Evolutionary conservation across 1,140 invertebrate species (phyloP).

Genomic region (Drosophila busckii): DNA sequence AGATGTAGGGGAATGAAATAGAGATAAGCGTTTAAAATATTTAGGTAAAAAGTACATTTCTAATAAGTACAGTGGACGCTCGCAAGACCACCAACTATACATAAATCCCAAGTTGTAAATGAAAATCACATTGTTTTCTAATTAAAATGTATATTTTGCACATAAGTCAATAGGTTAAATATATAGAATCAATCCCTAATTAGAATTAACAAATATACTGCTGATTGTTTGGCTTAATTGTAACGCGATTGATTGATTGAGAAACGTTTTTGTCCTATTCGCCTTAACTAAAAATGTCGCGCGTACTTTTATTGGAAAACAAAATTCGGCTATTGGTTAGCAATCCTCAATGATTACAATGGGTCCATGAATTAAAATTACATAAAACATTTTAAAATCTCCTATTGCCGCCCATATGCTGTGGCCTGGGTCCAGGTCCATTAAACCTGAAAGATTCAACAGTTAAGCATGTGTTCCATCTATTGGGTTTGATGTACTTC

Average conservation of each 20-base stretch:
- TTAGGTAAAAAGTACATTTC: too few species aligned
- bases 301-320: conserved; percentile 48
- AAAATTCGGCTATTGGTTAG: conserved; percentile 57
- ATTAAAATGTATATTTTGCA: conserved; percentile 43
- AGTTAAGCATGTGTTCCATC: not conserved
- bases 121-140: too few species aligned
- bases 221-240: conserved; percentile 42
- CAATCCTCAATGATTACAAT: conserved; percentile 25
- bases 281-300: conserved; percentile 37
- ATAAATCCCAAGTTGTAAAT: too few species aligned
- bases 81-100: too few species aligned
- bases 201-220: conserved; percentile 68
- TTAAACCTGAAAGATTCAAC: conserved; percentile 34
- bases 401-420: conserved; percentile 49
- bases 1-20: too few species aligned
- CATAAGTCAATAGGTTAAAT: conserved; percentile 46
- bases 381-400: conserved; percentile 44
- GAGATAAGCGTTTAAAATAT: too few species aligned
- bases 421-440: conserved; percentile 46
- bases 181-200: conserved; percentile 52
- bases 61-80: too few species aligned
- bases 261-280: conserved; percentile 10
- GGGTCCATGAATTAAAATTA: conserved; percentile 25
- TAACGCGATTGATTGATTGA: conserved; percentile 32
- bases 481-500: not conserved